Base-by-base conservation (phyloP, 2,888 invertebrate species). In the Spisula subtruncata region DNA sequence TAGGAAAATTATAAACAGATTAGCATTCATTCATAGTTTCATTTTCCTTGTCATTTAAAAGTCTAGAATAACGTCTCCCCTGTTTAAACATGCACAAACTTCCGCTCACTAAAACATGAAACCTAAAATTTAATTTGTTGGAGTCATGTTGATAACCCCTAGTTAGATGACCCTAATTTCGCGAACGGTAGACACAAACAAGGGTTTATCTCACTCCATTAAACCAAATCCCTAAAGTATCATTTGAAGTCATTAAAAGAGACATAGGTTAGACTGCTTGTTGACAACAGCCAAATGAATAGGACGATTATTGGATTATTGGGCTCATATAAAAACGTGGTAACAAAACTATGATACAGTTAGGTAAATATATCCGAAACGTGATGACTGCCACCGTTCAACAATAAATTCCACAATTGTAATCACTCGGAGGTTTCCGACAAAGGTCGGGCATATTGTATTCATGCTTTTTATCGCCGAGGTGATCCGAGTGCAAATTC, bases 1-100 rank as follows among this genome's bases (percentile, higher is more conserved):
- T 66, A 6, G 60, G n/a, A 66, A 66, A 66, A 66, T 25, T 66
- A 25, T n/a, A 25, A 66, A 66, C n/a, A n/a, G 60, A 66, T 66
- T 66, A 66, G 10, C 25, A 66, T 66, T 66, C 25, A 66, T 66
- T n/a, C 60, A 66, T 25, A 66, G 20, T 66, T n/a, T n/a, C 60
- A 1, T 25, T 10, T 25, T 51, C 51, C 51, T 66, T 25, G 60
- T 66, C 60, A 66, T 66, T 25, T 66, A 12, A 25, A 66, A 66
- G 60, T 25, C n/a, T 66, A 66, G 60, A 66, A 66, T n/a, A 66
- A 66, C 60, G 60, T 66, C 60, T 66, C 60, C 60, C n/a, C 25
- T 25, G n/a, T 66, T 66, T 66, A 66, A 66, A 66, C 60, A 66
- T 25, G 60, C 60, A 66, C n/a, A n/a, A 66, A 66, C 25, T 25